A percentile compares a stretch with the other conserved stretches of the same genome.
These are phyloP conservation scores for Cryptotermes secundus DNA, from an alignment of 1,140 invertebrate genomes.

Conservation along the genomic window DNA sequence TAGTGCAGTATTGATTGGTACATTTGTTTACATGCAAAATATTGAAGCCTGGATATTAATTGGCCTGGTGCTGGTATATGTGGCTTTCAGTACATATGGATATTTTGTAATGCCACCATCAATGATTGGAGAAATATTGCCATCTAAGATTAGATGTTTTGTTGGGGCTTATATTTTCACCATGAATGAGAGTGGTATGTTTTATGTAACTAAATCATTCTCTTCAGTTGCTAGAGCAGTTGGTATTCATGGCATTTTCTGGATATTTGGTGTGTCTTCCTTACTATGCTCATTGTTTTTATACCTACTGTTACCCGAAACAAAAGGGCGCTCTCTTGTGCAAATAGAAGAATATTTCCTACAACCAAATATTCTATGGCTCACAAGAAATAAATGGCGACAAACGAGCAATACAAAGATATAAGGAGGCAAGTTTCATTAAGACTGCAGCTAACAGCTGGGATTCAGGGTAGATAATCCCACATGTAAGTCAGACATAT, in stretches of 20 bases:
- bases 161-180: neutral
- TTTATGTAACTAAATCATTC: conserved; percentile 48
- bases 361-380: conserved; percentile 61
- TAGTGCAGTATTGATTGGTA: neutral
- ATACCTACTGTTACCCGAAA: conserved; percentile 73
- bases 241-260: conserved; percentile 63
- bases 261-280: conserved; percentile 66
- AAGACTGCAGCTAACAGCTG: no score
- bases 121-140: neutral
- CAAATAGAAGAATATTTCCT: conserved; percentile 79
- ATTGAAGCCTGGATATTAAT: neutral
- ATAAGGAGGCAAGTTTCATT: no score
- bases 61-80: neutral
- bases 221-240: conserved; percentile 58
- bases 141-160: neutral
- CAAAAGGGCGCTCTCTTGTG: conserved; percentile 71
- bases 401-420: neutral
- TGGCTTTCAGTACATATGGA: neutral
- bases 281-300: conserved; percentile 62
- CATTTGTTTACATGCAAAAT: neutral
- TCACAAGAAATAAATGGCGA: neutral
- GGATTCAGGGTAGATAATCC: no score
- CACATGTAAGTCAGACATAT: no score
- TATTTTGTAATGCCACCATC: neutral
- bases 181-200: neutral